phyloP scores from a whole-genome alignment of 2,113 vertebrate species.

The Daboia siamensis region DNA sequence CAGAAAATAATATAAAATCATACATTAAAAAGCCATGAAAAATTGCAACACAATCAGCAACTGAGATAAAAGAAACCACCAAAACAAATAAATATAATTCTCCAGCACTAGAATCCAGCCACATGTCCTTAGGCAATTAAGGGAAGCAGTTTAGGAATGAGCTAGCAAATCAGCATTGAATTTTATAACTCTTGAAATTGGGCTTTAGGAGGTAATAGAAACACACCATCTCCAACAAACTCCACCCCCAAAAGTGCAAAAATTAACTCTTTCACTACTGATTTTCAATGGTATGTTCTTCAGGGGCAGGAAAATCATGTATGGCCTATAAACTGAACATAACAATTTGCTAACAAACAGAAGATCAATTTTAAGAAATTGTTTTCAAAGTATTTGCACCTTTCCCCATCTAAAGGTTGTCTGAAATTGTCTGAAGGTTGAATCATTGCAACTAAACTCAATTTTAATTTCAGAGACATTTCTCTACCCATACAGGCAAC shows the following conservation, averaged over 20 bases:
- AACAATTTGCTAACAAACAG: too few relatives aligned
- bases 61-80: not conserved
- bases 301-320: not conserved
- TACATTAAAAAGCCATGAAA: not conserved
- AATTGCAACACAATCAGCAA: not conserved
- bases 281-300: not conserved
- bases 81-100: not conserved
- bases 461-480: not conserved
- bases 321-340: not conserved
- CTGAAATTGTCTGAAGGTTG: not conserved
- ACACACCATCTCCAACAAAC: not conserved
- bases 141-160: not conserved
- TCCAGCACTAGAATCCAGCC: not conserved
- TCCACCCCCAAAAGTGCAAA: not conserved
- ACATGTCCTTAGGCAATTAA: not conserved
- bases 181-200: not conserved
- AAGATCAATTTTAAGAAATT: too few relatives aligned
- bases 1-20: not conserved
- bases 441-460: not conserved
- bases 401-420: not conserved
- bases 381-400: not conserved
- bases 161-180: not conserved
- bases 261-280: not conserved
- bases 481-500: not conserved
- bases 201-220: not conserved